Evolutionary conservation across 1,140 invertebrate genomes (phyloP), one percentile per base, ranked within the genome.

Genomic region (Drosophila persimilis): DNA sequence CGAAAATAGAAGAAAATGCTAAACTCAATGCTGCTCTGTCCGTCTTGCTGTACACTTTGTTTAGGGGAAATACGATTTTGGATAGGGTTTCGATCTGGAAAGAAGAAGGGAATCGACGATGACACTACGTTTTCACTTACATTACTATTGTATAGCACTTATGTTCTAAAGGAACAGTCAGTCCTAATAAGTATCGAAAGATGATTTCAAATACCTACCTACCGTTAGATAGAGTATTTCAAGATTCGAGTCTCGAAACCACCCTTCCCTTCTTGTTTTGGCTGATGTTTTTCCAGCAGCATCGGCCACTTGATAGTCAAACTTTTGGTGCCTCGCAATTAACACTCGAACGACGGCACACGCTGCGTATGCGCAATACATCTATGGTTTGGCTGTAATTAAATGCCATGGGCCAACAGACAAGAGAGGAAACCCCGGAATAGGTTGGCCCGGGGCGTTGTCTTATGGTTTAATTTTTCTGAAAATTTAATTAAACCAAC

Each of bases 401-500:
- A 69, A 70, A 70, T 70, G 64, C 66, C 66, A 70, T 15, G 66
- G 35, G 52, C 54, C 59, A 67, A 60, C 60, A 29, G 57, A 60
- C 54, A 11, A 29, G 56, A 52, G 20, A 43, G 20, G 29, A 57
- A 48, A 62, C 52, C 29, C 6, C 35, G 11, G 9, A 24, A 43
- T 13, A 15, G 39, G 46, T 54, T 29, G 44, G 55, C 22, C n/a
- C 51, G 60, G 60, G 69, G 77, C 73, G 81, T 85, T 69, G 62
- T 56, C 66, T 72, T 60, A 43, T 54, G 57, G 62, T 73, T 78
- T 71, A 79, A 75, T 83, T 83, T 79, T 71, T 55, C 50, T 11
- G 11, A 13, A 56, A 86, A 88, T 86, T 88, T 78, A 86, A 86
- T 86, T 86, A 86, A 78, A 66, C 51, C 41, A 73, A 54, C 65